Evolutionary conservation across 2,113 vertebrate genomes (phyloP), one percentile per base, ranked within the genome.

Genomic region (Indicator indicator): DNA sequence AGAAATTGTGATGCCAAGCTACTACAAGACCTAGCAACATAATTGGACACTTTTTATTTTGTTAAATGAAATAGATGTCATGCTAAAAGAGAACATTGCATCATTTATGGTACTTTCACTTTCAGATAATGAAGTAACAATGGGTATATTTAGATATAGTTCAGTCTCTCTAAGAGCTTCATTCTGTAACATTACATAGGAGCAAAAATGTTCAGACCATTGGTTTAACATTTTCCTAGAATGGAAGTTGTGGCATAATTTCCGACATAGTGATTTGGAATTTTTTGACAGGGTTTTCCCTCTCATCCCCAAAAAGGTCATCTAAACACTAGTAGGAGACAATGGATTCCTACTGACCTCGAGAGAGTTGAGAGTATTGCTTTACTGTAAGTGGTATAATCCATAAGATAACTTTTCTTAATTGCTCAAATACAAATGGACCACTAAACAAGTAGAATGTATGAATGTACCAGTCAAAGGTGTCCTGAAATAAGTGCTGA

Each of bases 251-350:
- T 59, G 14, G 40, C 21, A 12, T 32, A 59, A 52, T 68, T 84
- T 86, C 72, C 27, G 50, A 44, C 11, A 18, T 11, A 28, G 23
- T 40, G 9, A 3, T 55, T 36, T 68, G 4, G 1, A 2, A 0
- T 0, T 72, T 59, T 84, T 79, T 56, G 11, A 2, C 7, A 46
- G 11, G 5, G 68, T 67, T 52, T 63, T 3, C 2, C 12, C 18
- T 0, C 9, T 26, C n/a, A 5, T 6, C 17, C 7, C 9, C 2
- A 84, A 27, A 65, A 75, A 44, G 4, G 11, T 81, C 4, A 33
- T 63, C 27, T 63, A 48, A 94, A 65, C 24, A 67, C 6, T 32
- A 1, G 5, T 64, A 32, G 76, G 17, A 68, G 9, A 70, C 24
- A 55, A n/a, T n/a, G 11, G 26, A 27, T 52, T 82, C 36, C 16